Evolutionary conservation across 2,888 invertebrate genomes (phyloP), one percentile per base, ranked within the genome.

Genomic region (Erebia aethiops): DNA sequence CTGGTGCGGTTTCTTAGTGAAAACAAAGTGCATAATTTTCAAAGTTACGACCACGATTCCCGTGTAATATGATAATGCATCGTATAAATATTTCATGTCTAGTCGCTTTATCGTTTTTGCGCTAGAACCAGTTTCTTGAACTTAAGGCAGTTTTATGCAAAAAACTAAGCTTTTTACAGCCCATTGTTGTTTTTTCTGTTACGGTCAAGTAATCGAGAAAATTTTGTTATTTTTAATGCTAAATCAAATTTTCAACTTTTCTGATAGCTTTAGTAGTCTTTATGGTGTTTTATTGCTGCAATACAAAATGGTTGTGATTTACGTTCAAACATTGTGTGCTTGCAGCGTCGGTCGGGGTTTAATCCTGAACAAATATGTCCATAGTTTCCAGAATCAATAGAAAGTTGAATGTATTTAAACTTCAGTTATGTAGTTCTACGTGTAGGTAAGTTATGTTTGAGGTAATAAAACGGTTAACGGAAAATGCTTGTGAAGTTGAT

Each of bases 1-100:
- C 35, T 63, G 21, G 61, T 81, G 83, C 80, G 83, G 84, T 87
- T 87, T 83, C 84, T 84, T 81, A 91, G 88, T 90, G 88, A 91
- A 92, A 92, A 90, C 84, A 87, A 88, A 90, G 84, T 87, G 89
- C 85, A 90, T 90, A 89, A 91, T 92, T 92, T 91, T 88, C 89
- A 88, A 88, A 89, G 85, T 90, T 86, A 88, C 88, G 87, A 87
- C 89, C 91, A 91, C 90, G 89, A 87, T 87, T 89, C 91, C 85
- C 90, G 81, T 91, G 93, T 92, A 92, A 91, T 92, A 93, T 93
- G 92, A 92, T 93, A 93, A 93, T 92, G 88, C 82, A 82, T 85
- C 82, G 85, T 89, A 92, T 91, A 91, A 90, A 91, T 92, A 90
- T 91, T 92, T 90, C 87, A 91, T 91, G 88, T 86, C 86, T 88